Evolutionary conservation across 2,113 vertebrate genomes (phyloP).

Genomic region (Oxygymnocypris stewartii): DNA sequence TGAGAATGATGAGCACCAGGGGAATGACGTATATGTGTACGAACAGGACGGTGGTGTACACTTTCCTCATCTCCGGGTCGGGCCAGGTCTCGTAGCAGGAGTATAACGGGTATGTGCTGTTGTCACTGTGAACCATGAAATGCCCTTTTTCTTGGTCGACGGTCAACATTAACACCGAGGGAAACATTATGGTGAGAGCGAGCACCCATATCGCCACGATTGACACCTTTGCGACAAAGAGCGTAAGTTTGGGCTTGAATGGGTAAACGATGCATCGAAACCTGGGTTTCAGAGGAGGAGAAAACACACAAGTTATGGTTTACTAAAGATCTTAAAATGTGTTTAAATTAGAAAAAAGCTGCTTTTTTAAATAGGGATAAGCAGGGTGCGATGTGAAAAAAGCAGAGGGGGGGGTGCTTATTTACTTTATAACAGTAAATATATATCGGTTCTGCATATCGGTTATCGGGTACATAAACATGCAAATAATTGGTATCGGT

Average conservation of each 20-base stretch:
- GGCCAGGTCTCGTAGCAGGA: slow-evolving; percentile 69
- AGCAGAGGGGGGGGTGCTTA: too few relatives aligned
- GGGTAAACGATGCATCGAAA: slow-evolving; percentile 66
- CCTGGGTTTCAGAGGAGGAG: slow-evolving; percentile 45
- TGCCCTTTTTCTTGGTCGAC: slow-evolving; percentile 55
- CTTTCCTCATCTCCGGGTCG: slow-evolving; percentile 60
- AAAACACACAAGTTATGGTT: neutral
- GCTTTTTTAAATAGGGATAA: too few relatives aligned
- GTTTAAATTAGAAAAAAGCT: too few relatives aligned
- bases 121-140: slow-evolving; percentile 50
- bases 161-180: slow-evolving; percentile 63
- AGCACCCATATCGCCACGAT: slow-evolving; percentile 62
- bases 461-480: too few relatives aligned
- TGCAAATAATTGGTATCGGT: too few relatives aligned
- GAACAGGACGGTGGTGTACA: slow-evolving; percentile 67
- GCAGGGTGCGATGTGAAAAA: too few relatives aligned
- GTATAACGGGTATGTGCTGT: slow-evolving; percentile 58
- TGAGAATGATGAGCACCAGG: slow-evolving; percentile 60
- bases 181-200: slow-evolving; percentile 65
- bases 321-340: too few relatives aligned
- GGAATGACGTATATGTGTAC: slow-evolving; percentile 63
- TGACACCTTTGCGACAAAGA: slow-evolving; percentile 57
- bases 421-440: too few relatives aligned
- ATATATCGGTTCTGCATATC: too few relatives aligned
- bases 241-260: slow-evolving; percentile 63